Evolutionary conservation across 2,888 invertebrate genomes (phyloP), one percentile per base, ranked within the genome.

Genomic region (Spisula subtruncata): DNA sequence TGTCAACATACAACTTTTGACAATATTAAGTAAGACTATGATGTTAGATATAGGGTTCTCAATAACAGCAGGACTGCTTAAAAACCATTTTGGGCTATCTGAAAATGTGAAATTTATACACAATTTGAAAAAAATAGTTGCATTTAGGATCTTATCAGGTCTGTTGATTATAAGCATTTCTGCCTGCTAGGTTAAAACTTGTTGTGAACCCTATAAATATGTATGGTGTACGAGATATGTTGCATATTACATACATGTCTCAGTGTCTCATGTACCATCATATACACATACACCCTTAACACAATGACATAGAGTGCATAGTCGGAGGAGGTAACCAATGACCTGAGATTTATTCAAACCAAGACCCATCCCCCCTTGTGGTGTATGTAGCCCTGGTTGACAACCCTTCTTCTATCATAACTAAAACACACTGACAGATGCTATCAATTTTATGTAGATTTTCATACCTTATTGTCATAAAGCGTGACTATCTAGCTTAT

Each of bases 381-480:
- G 51, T 16, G 16, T 48, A 35, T 29, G 29, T 20, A 79, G 18
- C 71, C 16, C 32, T 51, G 75, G 79, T 35, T 85, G 60, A 79
- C 75, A 85, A 32, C 16, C 25, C 29, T 66, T 25, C 60, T 6
- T 32, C 48, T 4, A 18, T 20, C 51, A 85, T 85, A 75, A 85
- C 48, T 29, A 75, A 18, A 4, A 5, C 16, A 1, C 48, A 75
- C 14, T 85, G 85, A 85, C 75, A 85, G 79, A 46, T 85, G 79
- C 29, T 85, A 85, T 86, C 81, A 60, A 56, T 80, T 90, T 90
- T 87, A 90, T 90, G 84, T 84, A 82, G 71, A 87, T 89, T 86
- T 89, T 91, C 89, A 91, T 91, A 91, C 89, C 89, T 91, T 48
- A 75, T 79, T 48, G 82, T 85, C 85, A 89, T 85, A 89, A 85